Base-by-base conservation (phyloP, 1,140 invertebrate species). In the Drosophila sp. region DNA sequence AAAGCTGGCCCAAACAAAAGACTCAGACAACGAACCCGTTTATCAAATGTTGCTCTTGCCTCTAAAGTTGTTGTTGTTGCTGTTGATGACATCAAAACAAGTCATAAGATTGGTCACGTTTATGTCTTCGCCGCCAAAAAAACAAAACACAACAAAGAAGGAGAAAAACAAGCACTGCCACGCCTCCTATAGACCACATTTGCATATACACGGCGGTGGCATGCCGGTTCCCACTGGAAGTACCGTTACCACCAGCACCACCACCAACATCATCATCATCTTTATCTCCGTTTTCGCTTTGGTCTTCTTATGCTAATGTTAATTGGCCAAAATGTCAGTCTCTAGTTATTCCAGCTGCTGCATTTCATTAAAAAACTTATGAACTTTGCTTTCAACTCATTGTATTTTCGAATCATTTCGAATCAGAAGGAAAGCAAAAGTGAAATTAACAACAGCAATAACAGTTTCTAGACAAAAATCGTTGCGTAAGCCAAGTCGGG, bases 81-180 rank as follows among this genome's bases (percentile, higher is more conserved):
- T 50, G 44, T 50, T 27, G 44, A 50, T 50, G 83, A 67, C 83
- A 70, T 66, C 66, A 58, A 67, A 86, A 75, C 78, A 64, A 75
- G 76, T 61, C 68, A 67, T 70, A 72, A 70, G 68, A 85, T 85
- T 87, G 87, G 82, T 86, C 74, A 85, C 83, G 82, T 78, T 81
- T 78, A 65, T 64, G 72, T 76, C 72, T 58, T 66, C 75, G 65
- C 72, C 30, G 71, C 47, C 63, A 23, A 35, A 60, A 60, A 60
- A 44, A 40, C 5, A 58, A 32, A 38, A 8, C 2, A 38, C 17
- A 17, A 17, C 17, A 2, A 38, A 10, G 35, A 3, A 61, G 11
- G 10, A 62, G n/a, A 54, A 41, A 64, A 17, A 68, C 8, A 62
- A 25, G 30, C 41, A 41, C 54, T 40, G 32, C 56, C 56, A 58